Evolutionary conservation across 2,888 invertebrate species (phyloP).

Genomic region (Barypeithes pellucidus): DNA sequence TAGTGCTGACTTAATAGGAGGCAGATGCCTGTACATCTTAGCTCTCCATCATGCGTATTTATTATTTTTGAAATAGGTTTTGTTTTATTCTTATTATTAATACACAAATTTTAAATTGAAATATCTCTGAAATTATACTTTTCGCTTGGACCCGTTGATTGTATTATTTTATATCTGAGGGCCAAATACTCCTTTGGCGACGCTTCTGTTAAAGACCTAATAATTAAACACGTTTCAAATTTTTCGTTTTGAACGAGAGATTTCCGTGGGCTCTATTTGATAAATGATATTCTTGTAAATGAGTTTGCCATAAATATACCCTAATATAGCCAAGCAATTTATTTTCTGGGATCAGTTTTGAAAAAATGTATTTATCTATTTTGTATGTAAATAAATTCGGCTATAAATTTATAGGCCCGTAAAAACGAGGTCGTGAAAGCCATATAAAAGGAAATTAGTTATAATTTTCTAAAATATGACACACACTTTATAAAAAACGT

Average conservation of each 20-base stretch:
- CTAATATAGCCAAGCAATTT: slow-evolving; percentile 30
- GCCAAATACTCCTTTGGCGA: not conserved
- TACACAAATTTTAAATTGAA: no score
- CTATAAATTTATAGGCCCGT: slow-evolving; percentile 28
- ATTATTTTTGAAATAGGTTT: no score
- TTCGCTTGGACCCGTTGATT: no score
- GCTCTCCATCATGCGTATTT: no score
- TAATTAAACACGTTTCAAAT: slow-evolving; percentile 16
- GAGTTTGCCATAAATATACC: slow-evolving; percentile 32
- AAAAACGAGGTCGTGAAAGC: slow-evolving; percentile 25
- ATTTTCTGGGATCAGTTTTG: slow-evolving; percentile 32
- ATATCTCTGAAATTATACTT: no score
- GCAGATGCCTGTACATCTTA: no score
- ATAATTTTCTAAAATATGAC: slow-evolving; percentile 22
- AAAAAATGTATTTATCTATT: slow-evolving; percentile 37
- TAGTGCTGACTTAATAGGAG: no score
- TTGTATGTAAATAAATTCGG: slow-evolving; percentile 28
- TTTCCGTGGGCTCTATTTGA: slow-evolving; percentile 26
- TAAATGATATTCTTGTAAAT: slow-evolving; percentile 36
- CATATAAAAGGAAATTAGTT: slow-evolving; percentile 17
- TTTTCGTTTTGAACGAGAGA: slow-evolving; percentile 19
- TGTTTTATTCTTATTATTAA: no score
- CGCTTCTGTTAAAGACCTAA: slow-evolving; percentile 12
- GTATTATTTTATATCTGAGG: slow-evolving; percentile 3
- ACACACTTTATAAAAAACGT: slow-evolving; percentile 7